Evolutionary conservation across 2,888 invertebrate species (phyloP).

Genomic region (Eupeodes luniger): DNA sequence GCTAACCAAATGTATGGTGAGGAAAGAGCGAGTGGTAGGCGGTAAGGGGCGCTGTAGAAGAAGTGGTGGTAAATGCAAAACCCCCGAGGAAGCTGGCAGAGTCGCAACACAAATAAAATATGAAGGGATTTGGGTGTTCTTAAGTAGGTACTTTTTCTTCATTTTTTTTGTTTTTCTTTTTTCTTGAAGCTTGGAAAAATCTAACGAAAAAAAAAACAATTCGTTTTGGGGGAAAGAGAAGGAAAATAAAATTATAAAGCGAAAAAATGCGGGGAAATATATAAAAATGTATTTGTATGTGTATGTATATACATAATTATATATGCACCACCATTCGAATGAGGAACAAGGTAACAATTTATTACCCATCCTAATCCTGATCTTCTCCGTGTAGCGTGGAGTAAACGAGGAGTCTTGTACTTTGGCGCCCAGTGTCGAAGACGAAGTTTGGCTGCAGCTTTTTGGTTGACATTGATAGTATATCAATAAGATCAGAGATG

Average conservation of each 20-base stretch:
- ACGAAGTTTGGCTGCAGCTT: neutral
- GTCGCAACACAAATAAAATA: conserved; percentile 53
- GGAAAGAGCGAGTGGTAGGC: neutral
- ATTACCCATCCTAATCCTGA: conserved; percentile 28
- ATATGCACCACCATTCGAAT: conserved; percentile 71
- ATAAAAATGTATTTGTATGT: conserved; percentile 43
- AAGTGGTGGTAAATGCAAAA: conserved; percentile 61
- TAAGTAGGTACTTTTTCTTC: conserved; percentile 45
- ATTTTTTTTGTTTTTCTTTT: conserved; percentile 30
- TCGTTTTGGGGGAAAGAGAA: conserved; percentile 31
- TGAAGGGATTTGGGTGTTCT: conserved; percentile 73
- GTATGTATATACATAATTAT: conserved; percentile 67
- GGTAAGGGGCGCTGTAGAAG: neutral
- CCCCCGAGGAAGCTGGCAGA: conserved; percentile 69
- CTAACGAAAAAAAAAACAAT: neutral
- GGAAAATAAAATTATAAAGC: conserved; percentile 69
- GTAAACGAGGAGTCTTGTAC: conserved; percentile 43
- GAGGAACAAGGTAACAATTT: conserved; percentile 57
- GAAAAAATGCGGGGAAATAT: conserved; percentile 65
- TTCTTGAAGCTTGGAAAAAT: conserved; percentile 2
- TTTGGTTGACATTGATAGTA: conserved; percentile 49
- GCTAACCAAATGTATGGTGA: conserved; percentile 20
- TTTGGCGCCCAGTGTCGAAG: conserved; percentile 44
- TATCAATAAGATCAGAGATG: conserved; percentile 33
- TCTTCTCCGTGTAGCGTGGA: conserved; percentile 15